These are phyloP conservation scores for Asarcornis scutulata DNA, from an alignment of 2,113 vertebrate genomes.

Conservation along the genomic window DNA sequence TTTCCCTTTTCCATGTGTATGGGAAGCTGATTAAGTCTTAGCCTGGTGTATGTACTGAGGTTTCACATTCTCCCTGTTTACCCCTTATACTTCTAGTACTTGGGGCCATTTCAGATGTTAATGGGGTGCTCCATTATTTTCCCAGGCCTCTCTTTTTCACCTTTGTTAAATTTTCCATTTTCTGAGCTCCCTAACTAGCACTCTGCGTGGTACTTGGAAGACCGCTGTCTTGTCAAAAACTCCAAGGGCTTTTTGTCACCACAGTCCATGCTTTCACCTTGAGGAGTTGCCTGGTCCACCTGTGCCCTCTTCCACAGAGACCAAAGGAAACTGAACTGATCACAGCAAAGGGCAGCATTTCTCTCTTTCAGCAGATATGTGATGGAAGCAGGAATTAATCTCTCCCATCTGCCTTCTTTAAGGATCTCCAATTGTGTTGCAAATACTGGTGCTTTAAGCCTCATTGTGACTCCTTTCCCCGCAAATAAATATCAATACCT, in stretches of 20 bases:
- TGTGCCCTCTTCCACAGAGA: not conserved
- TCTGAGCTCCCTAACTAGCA: constrained; percentile 36
- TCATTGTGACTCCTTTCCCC: not conserved
- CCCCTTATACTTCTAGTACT: not conserved
- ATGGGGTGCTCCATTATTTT: constrained; percentile 15
- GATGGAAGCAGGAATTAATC: not conserved
- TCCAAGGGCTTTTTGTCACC: not conserved
- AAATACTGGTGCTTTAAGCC: constrained; percentile 16
- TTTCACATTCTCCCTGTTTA: constrained; percentile 52
- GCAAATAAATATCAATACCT: constrained; percentile 22
- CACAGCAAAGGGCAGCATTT: not conserved
- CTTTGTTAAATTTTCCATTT: constrained; percentile 59
- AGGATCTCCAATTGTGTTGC: not conserved
- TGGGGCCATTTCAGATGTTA: constrained; percentile 52
- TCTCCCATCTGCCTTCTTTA: constrained; percentile 1
- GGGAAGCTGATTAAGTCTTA: constrained; percentile 49
- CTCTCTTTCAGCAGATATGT: not conserved
- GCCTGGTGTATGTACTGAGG: constrained; percentile 38
- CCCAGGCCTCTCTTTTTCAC: constrained; percentile 53
- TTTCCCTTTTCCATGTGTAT: constrained; percentile 51
- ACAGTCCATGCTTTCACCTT: not conserved
- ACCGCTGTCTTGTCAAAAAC: not conserved
- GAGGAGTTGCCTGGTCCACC: not conserved
- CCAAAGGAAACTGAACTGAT: not conserved
- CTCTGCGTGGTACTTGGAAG: constrained; percentile 10